These are phyloP conservation scores for Ptychoptera contaminata DNA, from an alignment of 2,888 invertebrate species.

Conservation along the genomic window DNA sequence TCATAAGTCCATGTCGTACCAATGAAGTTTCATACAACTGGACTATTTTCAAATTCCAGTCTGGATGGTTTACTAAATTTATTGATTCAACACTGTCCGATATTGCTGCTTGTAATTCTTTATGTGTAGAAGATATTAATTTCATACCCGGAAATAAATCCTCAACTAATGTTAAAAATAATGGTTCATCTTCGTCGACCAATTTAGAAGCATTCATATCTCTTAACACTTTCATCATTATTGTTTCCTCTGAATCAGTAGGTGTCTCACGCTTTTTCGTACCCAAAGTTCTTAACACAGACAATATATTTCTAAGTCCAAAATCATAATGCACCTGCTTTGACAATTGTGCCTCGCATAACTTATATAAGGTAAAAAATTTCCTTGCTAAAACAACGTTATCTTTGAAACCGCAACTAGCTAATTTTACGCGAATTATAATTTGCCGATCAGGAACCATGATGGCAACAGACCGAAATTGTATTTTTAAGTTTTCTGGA, in stretches of 20 bases:
- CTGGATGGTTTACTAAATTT: constrained; percentile 54
- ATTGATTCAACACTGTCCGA: constrained; percentile 39
- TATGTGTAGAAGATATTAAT: constrained; percentile 43
- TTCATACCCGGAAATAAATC: constrained; percentile 73
- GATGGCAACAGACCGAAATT: constrained; percentile 69
- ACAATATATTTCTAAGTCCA: constrained; percentile 57
- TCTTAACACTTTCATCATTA: constrained; percentile 71
- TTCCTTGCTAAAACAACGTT: constrained; percentile 58
- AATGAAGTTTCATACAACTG: constrained; percentile 67
- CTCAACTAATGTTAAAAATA: constrained; percentile 64
- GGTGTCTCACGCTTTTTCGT: constrained; percentile 57
- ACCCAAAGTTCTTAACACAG: constrained; percentile 57
- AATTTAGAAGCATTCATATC: constrained; percentile 82
- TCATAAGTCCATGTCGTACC: constrained; percentile 71
- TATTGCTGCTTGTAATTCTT: constrained; percentile 58
- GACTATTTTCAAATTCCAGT: constrained; percentile 68
- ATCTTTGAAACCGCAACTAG: constrained; percentile 69
- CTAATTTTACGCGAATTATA: constrained; percentile 70
- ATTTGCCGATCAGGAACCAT: constrained; percentile 81
- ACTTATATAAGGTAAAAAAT: constrained; percentile 64
- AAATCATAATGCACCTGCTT: constrained; percentile 75
- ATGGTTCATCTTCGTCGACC: constrained; percentile 73
- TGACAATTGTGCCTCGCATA: constrained; percentile 72
- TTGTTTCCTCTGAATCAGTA: constrained; percentile 57
- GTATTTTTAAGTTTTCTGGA: constrained; percentile 72